Base-by-base conservation (phyloP, 1,140 invertebrate genomes). In the Diachasmimorpha longicaudata region DNA sequence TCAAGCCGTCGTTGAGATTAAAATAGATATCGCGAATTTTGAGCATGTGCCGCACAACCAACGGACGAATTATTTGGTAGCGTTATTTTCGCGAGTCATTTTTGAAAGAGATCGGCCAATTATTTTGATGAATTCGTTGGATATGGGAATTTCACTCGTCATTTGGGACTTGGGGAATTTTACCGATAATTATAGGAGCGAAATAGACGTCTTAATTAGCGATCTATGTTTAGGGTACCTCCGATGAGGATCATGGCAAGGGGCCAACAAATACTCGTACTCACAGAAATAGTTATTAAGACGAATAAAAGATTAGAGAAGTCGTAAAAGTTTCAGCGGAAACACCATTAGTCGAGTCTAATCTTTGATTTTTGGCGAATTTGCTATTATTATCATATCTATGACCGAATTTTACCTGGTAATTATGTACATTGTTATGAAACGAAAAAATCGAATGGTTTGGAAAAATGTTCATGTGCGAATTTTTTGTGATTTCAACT, bases 1-100 rank as follows among this genome's bases (percentile, higher is more conserved):
- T 79, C 81, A 80, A 78, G 81, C 80, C 1, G 6, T 9, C 21
- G 23, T 66, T 68, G 36, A 13, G 78, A 36, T 79, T 80, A 79
- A 83, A 86, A 86, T 83, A 85, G 84, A 82, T 75, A 81, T 68
- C 19, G 66, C 66, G 31, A 79, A 83, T 82, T 84, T 81, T 76
- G 79, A 81, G 78, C 79, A 79, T 79, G 46, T 68, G 42, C 39
- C 31, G 23, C 66, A 68, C n/a, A 68, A 1, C n/a, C 66, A 39
- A 10, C 0, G 10, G 13, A 36, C 6, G 31, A 66, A 66, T 2
- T 0, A 37, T 25, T 36, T 70, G 39, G 31, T 31, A 70, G 37
- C 70, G n/a, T 48, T 23, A 68, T 31, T 37, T 48, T 16, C 14
- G 9, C 14, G 14, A 0, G 6, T 52, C 9, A 52, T 52, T 52